Percentiles rank a stretch among this genome's conserved stretches.
phyloP scores from a whole-genome alignment of 2,113 vertebrate genomes.

The Panurus biarmicus region DNA sequence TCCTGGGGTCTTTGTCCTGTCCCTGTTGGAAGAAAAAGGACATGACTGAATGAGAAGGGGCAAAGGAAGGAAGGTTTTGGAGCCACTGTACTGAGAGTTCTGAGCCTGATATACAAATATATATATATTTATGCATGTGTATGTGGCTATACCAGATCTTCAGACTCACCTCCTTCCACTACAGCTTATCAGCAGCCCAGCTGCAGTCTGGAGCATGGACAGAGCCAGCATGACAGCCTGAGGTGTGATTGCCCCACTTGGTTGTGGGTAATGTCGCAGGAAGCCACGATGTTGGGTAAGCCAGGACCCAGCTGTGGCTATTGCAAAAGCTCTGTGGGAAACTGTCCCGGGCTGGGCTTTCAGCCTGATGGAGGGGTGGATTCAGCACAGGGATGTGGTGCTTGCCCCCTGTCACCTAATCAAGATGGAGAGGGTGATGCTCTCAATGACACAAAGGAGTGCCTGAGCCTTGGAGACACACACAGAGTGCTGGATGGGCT shows the following conservation, averaged over 20 bases:
- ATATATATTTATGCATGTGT: neutral
- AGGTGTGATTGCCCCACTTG: neutral
- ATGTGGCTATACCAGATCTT: neutral
- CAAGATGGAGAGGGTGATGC: neutral
- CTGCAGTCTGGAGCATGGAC: neutral
- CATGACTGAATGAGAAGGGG: neutral
- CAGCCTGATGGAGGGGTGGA: neutral
- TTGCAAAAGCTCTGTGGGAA: slow-evolving; percentile 23
- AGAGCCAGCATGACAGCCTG: neutral
- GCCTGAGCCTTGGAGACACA: neutral
- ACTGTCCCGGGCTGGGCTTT: neutral
- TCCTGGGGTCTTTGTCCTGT: slow-evolving; percentile 18
- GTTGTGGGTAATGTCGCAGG: neutral
- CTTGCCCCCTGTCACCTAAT: neutral
- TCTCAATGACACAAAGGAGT: neutral
- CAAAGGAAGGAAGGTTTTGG: neutral
- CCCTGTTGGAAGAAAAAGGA: slow-evolving; percentile 14
- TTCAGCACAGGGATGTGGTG: neutral
- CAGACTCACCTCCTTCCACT: neutral
- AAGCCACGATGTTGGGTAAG: neutral
- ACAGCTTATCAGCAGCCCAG: neutral
- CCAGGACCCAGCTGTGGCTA: neutral
- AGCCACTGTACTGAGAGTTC: neutral
- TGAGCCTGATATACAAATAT: neutral
- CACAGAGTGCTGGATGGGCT: neutral